Evolutionary conservation across 2,888 invertebrate species (phyloP).

Genomic region (Pachliopta kotzebuea): DNA sequence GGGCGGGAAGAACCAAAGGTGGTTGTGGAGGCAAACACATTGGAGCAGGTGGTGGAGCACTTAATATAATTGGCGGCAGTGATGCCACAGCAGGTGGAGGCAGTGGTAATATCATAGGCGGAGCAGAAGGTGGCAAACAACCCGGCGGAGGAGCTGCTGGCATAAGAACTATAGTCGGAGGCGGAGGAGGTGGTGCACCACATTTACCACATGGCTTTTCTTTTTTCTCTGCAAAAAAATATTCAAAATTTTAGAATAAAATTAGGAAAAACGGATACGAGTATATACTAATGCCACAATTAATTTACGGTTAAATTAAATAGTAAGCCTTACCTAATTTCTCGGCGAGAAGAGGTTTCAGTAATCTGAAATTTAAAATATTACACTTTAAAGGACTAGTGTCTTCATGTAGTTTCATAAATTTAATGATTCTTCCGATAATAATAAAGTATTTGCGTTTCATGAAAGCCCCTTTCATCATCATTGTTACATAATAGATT

Average conservation of each 20-base stretch:
- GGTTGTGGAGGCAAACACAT: conserved; percentile 39
- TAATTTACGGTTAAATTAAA: not conserved
- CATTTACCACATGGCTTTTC: conserved; percentile 37
- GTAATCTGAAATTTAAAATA: conserved; percentile 46
- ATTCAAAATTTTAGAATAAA: not conserved
- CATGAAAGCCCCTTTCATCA: no score
- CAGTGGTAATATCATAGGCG: conserved; percentile 34
- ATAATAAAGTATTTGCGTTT: no score
- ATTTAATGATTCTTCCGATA: no score
- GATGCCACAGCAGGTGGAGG: conserved; percentile 39
- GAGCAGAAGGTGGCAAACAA: conserved; percentile 38
- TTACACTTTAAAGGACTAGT: not conserved
- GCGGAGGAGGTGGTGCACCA: conserved; percentile 46
- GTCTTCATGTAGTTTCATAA: no score
- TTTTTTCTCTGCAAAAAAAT: conserved; percentile 38
- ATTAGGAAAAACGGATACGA: conserved; percentile 9
- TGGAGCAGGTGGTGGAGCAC: conserved; percentile 46
- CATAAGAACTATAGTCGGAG: conserved; percentile 59
- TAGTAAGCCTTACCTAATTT: conserved; percentile 50
- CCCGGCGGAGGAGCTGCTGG: conserved; percentile 52
- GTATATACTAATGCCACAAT: no score
- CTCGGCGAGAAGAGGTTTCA: conserved; percentile 56
- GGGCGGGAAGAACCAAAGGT: conserved; percentile 35
- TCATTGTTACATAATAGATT: no score
- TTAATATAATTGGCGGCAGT: conserved; percentile 41